These are phyloP conservation scores for Sarcophaga subvicina DNA, from an alignment of 2,888 invertebrate genomes.

Conservation along the genomic window DNA sequence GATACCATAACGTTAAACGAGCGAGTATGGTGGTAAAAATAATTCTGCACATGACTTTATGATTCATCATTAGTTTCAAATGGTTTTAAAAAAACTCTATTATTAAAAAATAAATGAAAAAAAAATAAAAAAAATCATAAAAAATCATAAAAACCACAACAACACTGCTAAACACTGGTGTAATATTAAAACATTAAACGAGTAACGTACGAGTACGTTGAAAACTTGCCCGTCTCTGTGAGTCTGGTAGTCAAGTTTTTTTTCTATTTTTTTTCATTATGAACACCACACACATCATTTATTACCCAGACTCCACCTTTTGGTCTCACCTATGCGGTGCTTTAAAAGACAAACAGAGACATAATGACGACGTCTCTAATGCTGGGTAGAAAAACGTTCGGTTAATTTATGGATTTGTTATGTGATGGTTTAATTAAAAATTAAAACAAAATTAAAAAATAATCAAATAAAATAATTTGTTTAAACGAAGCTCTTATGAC, in stretches of 20 bases:
- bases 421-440: background rate
- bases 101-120: conserved; percentile 3
- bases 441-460: background rate
- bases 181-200: background rate
- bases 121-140: background rate
- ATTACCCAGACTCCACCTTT: conserved; percentile 46
- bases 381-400: no score
- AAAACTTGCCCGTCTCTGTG: background rate
- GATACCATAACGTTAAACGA: background rate
- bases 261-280: background rate
- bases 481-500: background rate
- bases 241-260: background rate
- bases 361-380: conserved; percentile 6
- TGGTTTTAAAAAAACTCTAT: conserved; percentile 23
- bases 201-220: background rate
- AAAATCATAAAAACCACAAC: background rate
- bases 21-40: background rate
- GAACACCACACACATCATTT: conserved; percentile 29
- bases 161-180: background rate
- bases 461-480: background rate
- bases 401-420: background rate
- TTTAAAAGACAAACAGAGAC: background rate
- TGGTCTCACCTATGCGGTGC: conserved; percentile 30
- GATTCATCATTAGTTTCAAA: conserved; percentile 52
- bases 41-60: conserved; percentile 47